These are phyloP conservation scores for Acrobasis consociella DNA, from an alignment of 2,888 invertebrate genomes.

Conservation along the genomic window DNA sequence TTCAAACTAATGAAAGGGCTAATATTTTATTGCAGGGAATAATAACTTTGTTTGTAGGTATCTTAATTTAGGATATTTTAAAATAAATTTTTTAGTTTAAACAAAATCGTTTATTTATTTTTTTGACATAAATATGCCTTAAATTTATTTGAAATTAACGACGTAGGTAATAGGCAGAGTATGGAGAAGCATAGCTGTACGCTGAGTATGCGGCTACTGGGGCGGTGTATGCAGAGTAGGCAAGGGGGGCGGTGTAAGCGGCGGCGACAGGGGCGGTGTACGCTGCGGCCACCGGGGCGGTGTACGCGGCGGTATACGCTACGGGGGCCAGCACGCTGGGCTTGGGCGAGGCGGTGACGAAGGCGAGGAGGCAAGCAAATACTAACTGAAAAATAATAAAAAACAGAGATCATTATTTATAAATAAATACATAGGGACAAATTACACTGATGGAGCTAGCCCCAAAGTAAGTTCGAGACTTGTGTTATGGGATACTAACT, in stretches of 20 bases:
- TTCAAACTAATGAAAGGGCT: too few species aligned
- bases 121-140: not conserved
- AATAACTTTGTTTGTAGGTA: too few species aligned
- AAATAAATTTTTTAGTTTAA: not conserved
- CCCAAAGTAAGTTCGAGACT: too few species aligned
- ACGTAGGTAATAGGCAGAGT: constrained; percentile 33
- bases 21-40: too few species aligned
- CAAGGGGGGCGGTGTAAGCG: constrained; percentile 64
- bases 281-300: constrained; percentile 53
- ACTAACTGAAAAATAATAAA: constrained; percentile 49
- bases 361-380: constrained; percentile 61
- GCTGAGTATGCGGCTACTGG: constrained; percentile 54
- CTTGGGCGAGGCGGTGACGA: constrained; percentile 52
- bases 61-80: not conserved
- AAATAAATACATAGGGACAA: too few species aligned
- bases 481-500: too few species aligned
- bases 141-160: not conserved
- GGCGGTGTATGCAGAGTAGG: constrained; percentile 43
- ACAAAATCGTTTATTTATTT: constrained; percentile 5
- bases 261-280: constrained; percentile 61
- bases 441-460: too few species aligned
- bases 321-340: constrained; percentile 49
- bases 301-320: constrained; percentile 50
- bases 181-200: constrained; percentile 56
- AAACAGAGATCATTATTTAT: too few species aligned